Evolutionary conservation across 2,113 vertebrate species (phyloP).

Genomic region (Nesospiza acunhae): DNA sequence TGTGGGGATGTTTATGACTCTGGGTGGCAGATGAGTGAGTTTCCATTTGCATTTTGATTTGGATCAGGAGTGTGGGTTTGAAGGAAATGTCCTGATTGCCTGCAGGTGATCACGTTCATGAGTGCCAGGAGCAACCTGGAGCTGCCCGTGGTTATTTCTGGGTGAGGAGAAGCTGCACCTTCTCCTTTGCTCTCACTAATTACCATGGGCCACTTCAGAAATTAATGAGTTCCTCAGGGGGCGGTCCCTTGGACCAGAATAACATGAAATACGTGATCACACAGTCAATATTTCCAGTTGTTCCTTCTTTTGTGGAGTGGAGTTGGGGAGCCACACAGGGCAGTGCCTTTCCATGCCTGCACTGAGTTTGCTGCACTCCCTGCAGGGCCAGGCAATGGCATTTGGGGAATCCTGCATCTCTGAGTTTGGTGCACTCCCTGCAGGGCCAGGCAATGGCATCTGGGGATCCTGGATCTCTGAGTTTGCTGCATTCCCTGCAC

Average conservation of each 20-base stretch:
- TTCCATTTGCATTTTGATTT: background rate
- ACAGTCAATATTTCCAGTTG: background rate
- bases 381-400: too few relatives aligned
- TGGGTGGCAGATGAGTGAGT: background rate
- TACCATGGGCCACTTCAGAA: background rate
- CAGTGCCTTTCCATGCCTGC: too few relatives aligned
- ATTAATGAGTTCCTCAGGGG: rapidly evolving
- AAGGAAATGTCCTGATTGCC: background rate
- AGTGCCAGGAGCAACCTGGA: background rate
- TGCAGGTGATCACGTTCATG: background rate
- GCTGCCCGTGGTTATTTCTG: background rate
- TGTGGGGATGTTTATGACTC: background rate
- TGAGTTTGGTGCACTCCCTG: too few relatives aligned
- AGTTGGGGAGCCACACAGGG: rapidly evolving
- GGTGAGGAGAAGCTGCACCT: background rate
- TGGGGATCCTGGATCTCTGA: too few relatives aligned
- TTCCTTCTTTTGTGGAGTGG: rapidly evolving
- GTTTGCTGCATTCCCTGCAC: too few relatives aligned
- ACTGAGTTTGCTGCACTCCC: too few relatives aligned
- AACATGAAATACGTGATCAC: rapidly evolving
- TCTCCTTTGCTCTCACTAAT: background rate
- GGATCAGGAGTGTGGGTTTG: background rate
- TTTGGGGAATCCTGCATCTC: too few relatives aligned
- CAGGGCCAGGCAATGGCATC: too few relatives aligned
- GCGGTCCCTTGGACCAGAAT: background rate